Base-by-base conservation (phyloP, 2,113 vertebrate genomes). In the Calonectris borealis region DNA sequence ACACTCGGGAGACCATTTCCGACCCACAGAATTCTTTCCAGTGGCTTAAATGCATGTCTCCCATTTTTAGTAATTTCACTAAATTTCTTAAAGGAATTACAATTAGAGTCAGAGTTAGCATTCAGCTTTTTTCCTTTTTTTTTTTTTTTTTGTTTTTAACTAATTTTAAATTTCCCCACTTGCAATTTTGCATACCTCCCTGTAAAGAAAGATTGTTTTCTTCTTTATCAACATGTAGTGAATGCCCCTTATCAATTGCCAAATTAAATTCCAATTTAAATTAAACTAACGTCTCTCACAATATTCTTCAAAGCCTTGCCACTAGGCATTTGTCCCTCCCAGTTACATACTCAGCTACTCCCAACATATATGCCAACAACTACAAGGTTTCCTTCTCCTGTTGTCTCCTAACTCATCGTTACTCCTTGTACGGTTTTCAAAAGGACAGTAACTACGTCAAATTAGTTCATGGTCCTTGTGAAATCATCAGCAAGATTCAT, bases 231-330 rank as follows among this genome's bases (percentile, higher is more conserved):
- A 44, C 13, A n/a, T 25, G 42, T 66, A 91, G 22, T 36, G 64
- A 87, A 84, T 46, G 29, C 32, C 19, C 64, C 60, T 87, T 84
- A 93, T 89, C 57, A 91, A 96, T 20, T 90, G 42, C 38, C 70
- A 94, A 93, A 97, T 78, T 87, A 89, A 96, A 71, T 71, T 93
- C 73, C 77, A 78, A 78, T 86, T 91, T 78, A 88, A 96, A 95
- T 94, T 92, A 85, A 82, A 77, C 40, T 36, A 78, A 54, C 0
- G 0, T 75, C 31, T 86, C 71, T 88, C 46, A n/a, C 57, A 84
- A 66, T 73, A 81, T 31, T 89, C 83, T 94, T 89, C 73, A 77
- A 95, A 94, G 92, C 17, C 29, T 93, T 81, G 84, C 80, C 72
- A 46, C 46, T 22, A 84, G 87, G 87, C 73, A 89, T 87, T 94